phyloP scores from a whole-genome alignment of 2,888 invertebrate genomes.

The Colletes collaris region DNA sequence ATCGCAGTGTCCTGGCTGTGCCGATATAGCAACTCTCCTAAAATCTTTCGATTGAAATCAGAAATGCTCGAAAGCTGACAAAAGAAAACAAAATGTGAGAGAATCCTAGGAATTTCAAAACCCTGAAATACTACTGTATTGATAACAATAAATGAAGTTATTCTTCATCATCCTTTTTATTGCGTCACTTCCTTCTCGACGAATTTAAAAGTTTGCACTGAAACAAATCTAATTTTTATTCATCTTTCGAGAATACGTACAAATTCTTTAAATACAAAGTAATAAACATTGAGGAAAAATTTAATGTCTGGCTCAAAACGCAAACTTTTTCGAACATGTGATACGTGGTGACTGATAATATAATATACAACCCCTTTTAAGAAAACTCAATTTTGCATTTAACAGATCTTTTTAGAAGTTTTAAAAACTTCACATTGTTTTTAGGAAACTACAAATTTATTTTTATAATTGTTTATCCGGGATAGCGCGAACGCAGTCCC shows the following conservation, averaged over 20 bases:
- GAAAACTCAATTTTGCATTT: too few species aligned
- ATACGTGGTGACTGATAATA: too few species aligned
- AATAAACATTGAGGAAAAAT: too few species aligned
- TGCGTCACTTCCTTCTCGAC: neutral
- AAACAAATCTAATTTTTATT: too few species aligned
- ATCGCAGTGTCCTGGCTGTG: conserved; percentile 25
- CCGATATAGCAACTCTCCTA: conserved; percentile 17
- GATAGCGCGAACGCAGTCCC: conserved; percentile 81
- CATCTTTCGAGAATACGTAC: too few species aligned
- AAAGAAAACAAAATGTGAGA: neutral
- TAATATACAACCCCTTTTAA: too few species aligned
- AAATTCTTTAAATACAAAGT: too few species aligned
- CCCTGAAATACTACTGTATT: conserved; percentile 40
- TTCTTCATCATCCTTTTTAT: conserved; percentile 34
- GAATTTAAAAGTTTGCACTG: neutral
- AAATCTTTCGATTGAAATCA: conserved; percentile 18
- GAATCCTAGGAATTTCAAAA: conserved; percentile 16
- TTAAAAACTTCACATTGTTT: too few species aligned
- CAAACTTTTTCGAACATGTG: too few species aligned
- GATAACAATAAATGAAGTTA: conserved; percentile 54
- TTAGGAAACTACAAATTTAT: too few species aligned
- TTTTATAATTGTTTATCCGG: conserved; percentile 68
- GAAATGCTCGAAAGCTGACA: neutral
- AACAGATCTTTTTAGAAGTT: too few species aligned
- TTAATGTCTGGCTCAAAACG: too few species aligned